Percentiles rank a stretch among this genome's conserved stretches.
Evolutionary conservation across 2,888 invertebrate genomes (phyloP).

Genomic region (Noctua janthina): DNA sequence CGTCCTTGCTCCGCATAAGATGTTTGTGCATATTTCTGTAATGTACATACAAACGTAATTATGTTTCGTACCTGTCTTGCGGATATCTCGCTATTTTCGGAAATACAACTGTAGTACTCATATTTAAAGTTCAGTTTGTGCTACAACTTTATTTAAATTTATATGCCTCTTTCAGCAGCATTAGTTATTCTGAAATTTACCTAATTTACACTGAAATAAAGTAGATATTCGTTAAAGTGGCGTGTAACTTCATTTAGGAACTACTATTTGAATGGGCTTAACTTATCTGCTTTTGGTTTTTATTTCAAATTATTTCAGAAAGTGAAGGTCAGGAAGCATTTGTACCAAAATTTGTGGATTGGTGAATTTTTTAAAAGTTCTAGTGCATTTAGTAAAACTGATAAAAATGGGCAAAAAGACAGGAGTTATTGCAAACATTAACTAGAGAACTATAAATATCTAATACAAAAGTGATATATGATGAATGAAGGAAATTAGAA

Average conservation of each 20-base stretch:
- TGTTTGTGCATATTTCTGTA: constrained; percentile 36
- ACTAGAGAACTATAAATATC: neutral
- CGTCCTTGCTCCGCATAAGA: constrained; percentile 62
- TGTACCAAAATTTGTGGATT: neutral
- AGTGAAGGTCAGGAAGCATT: constrained; percentile 53
- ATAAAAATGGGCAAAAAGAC: neutral
- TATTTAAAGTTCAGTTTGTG: neutral
- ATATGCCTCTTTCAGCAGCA: neutral
- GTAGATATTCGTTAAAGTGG: neutral
- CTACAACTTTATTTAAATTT: neutral
- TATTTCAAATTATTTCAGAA: constrained; percentile 54
- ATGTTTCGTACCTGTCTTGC: neutral
- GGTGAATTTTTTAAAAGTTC: neutral
- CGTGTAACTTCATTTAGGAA: no score
- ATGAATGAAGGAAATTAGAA: neutral
- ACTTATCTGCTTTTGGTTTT: constrained; percentile 31
- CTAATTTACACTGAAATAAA: neutral
- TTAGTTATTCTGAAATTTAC: neutral
- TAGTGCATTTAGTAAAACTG: neutral
- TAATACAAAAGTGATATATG: neutral
- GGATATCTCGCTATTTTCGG: neutral
- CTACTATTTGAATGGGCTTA: neutral
- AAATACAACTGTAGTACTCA: neutral
- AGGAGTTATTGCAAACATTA: neutral
- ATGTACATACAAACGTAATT: constrained; percentile 29